These are phyloP conservation scores for Rhagoletis zephyria DNA, from an alignment of 1,140 invertebrate genomes.

Conservation along the genomic window DNA sequence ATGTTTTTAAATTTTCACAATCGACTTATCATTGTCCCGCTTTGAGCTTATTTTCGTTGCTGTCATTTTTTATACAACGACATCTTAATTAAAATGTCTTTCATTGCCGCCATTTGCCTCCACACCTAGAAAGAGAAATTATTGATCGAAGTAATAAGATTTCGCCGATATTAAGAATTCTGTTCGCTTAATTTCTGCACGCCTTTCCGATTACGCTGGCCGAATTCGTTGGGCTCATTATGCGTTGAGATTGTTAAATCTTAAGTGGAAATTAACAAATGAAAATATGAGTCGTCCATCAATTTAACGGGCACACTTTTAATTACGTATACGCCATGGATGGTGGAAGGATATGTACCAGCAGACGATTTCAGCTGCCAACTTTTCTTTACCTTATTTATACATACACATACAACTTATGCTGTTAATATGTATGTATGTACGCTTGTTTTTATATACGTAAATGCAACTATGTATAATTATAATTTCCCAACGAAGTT, in stretches of 20 bases:
- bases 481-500: neutral
- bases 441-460: too few relatives aligned
- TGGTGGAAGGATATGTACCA: too few relatives aligned
- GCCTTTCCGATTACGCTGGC: neutral
- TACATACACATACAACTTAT: neutral
- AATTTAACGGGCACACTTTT: neutral
- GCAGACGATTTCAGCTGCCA: neutral
- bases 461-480: neutral
- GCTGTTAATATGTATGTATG: neutral
- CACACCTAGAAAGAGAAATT: neutral
- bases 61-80: neutral
- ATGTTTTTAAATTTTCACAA: neutral
- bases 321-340: slow-evolving; percentile 33
- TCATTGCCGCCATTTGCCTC: neutral
- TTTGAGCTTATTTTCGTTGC: too few relatives aligned
- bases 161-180: neutral
- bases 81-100: slow-evolving; percentile 10
- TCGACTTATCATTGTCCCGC: neutral
- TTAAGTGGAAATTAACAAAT: neutral
- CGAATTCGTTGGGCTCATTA: neutral
- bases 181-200: neutral
- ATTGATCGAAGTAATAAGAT: neutral
- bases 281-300: neutral
- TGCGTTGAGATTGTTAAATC: neutral
- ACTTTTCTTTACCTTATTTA: neutral